A percentile compares a stretch with the other conserved stretches of the same genome.
Conservation (phyloP, 2,113 vertebrate genomes). For the Fulmarus glacialis region DNA sequence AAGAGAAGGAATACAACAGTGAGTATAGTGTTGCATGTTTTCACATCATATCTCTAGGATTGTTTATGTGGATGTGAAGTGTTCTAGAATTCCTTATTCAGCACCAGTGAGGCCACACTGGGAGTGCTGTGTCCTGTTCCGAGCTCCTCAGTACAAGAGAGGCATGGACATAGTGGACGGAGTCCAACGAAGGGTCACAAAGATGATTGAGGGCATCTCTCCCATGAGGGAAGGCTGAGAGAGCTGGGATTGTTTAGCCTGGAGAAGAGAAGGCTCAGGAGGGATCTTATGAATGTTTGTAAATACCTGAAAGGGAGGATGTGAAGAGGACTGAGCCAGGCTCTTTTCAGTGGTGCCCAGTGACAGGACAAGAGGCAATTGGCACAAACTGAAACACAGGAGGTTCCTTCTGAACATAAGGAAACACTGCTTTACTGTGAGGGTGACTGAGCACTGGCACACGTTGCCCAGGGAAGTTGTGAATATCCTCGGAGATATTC, state of each 20-base stretch:
- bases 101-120: accelerated
- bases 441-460: background rate
- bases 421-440: background rate
- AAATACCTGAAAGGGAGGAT: background rate
- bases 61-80: background rate
- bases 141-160: background rate
- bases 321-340: accelerated
- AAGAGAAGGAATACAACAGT: background rate
- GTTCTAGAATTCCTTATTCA: background rate
- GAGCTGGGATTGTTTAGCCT: background rate
- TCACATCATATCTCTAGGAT: background rate
- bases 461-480: background rate
- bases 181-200: background rate
- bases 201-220: background rate
- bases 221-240: background rate
- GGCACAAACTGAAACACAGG: background rate
- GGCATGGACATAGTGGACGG: background rate
- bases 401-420: background rate
- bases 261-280: background rate
- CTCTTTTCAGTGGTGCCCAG: background rate
- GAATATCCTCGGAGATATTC: background rate
- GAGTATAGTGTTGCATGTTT: background rate
- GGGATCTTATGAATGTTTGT: background rate
- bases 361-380: background rate
- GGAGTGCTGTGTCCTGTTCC: background rate